phyloP scores from a whole-genome alignment of 2,888 invertebrate species.

The Drosophila ustulata region DNA sequence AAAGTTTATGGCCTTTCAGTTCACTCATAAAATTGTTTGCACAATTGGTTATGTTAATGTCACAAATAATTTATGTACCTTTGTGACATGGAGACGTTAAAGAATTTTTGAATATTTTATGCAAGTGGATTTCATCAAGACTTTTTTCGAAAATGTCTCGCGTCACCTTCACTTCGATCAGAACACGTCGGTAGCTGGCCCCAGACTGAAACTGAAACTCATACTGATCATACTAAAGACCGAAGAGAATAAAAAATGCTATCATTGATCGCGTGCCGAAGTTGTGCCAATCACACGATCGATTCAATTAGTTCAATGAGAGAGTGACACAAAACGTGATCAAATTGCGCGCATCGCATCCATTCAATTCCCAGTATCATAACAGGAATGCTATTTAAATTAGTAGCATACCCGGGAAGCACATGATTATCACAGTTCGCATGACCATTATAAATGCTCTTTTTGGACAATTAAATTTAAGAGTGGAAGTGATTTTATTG shows the following conservation, averaged over 20 bases:
- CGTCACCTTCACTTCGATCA: slow-evolving; percentile 20
- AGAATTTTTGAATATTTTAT: slow-evolving; percentile 11
- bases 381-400: neutral
- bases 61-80: slow-evolving; percentile 25
- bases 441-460: slow-evolving; percentile 2
- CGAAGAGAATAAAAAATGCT: slow-evolving; percentile 10
- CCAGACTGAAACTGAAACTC: slow-evolving; percentile 42
- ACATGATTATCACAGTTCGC: neutral
- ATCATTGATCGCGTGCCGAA: slow-evolving; percentile 58
- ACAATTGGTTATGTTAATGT: slow-evolving; percentile 54
- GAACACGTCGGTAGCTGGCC: slow-evolving; percentile 35
- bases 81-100: slow-evolving; percentile 22
- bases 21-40: slow-evolving; percentile 39
- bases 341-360: slow-evolving; percentile 25
- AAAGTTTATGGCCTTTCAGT: neutral
- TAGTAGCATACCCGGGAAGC: neutral
- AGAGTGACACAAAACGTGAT: slow-evolving; percentile 58
- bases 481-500: neutral
- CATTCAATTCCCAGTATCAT: slow-evolving; percentile 26
- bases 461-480: neutral
- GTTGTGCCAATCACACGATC: slow-evolving; percentile 50
- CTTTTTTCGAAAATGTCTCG: neutral
- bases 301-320: slow-evolving; percentile 57
- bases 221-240: neutral
- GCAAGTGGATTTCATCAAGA: neutral